Evolutionary conservation across 2,888 invertebrate genomes (phyloP), one percentile per base, ranked within the genome.

Genomic region (Macrosoma leucophasiata): DNA sequence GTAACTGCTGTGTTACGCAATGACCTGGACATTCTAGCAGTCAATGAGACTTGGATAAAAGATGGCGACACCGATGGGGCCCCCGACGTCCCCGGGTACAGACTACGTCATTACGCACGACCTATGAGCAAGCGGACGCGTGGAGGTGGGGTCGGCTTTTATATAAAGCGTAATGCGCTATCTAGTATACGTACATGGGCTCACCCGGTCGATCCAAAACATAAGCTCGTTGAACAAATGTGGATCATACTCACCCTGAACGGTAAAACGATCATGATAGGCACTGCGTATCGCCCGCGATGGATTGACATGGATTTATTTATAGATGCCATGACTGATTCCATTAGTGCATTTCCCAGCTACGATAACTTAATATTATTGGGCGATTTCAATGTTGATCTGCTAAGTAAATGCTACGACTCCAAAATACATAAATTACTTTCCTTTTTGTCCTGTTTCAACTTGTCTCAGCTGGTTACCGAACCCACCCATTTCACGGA

Each of bases 181-280:
- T n/a, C n/a, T n/a, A n/a, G n/a, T n/a, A n/a, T n/a, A n/a, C n/a
- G n/a, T n/a, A n/a, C n/a, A n/a, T n/a, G n/a, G n/a, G n/a, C n/a
- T n/a, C n/a, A n/a, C n/a, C n/a, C n/a, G n/a, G n/a, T n/a, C n/a
- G n/a, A 29, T 13, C 33, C 34, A 10, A 15, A 4, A 4, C 6
- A 15, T 6, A 2, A 19, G 1, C 8, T n/a, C 7, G 30, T 43
- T 4, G 39, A 43, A n/a, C 46, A 48, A 24, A 48, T 48, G 48
- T 50, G 50, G 45, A 3, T 48, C 1, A 29, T 15, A 1, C 2
- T 33, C 5, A 30, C 13, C 1, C 10, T 33, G 1, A 29, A 34
- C 20, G 34, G 41, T 1, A 33, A 20, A 5, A 10, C 10, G 2
- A 19, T 35, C 7, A 11, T 23, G 4, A 19, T 41, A 12, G 42